Base-by-base conservation (phyloP, 2,888 invertebrate species). In the Idaea straminata region DNA sequence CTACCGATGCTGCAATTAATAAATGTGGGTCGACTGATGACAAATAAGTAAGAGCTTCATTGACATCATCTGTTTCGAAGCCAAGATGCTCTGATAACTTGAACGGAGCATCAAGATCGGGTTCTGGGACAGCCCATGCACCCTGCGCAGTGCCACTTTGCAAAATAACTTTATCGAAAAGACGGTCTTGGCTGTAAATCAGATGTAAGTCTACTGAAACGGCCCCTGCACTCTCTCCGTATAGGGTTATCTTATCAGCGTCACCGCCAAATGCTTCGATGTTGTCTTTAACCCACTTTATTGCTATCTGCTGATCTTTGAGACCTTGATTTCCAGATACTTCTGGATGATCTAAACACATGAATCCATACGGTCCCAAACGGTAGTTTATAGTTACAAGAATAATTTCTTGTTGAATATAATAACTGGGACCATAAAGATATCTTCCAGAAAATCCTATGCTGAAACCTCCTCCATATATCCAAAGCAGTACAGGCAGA, bases 321-420 rank as follows among this genome's bases (percentile, higher is more conserved):
- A 83, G 64, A 5, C 83, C 83, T 70, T 82, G 81, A 65, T 83
- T 84, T 5, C 84, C 84, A 3, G 83, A 78, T 5, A 79, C 69
- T 7, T 78, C 75, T 4, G 77, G 75, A 3, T 69, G 77, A 61
- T 78, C 74, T 0, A 78, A 62, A 60, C 80, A 78, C 71, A 83
- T 72, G n/a, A 82, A 83, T 4, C 83, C 83, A 35, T 76, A 79
- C 5, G 76, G 72, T 0, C 81, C 81, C 3, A 82, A 35, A 58
- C 83, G 72, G 36, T 82, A 84, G 68, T 83, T 83, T 0, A 82
- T 60, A 0, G 78, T 73, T 1, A 84, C 79, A 5, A 83, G 57
- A 35, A 82, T 73, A 0, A 83, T 64, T 16, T 77, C 72, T 36
- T 79, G 76, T 65, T 58, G 64, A 15, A 72, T 64, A n/a, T 73